Conservation (phyloP, 37 sponge, comb jelly and placozoan species). For the Theonella swinhoei region DNA sequence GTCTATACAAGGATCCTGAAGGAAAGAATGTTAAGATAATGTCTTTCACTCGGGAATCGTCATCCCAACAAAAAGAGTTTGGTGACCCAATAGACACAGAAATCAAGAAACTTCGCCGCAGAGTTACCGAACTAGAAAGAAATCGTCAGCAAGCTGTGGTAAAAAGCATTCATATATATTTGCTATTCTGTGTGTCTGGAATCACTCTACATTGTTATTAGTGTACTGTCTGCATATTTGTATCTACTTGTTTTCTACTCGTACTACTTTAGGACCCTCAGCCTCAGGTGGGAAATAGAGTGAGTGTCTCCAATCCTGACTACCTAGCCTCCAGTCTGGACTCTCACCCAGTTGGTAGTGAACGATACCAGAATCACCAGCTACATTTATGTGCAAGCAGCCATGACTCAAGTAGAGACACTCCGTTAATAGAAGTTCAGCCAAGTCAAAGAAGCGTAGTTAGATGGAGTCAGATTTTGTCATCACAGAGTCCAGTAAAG, state of each 20-base stretch:
- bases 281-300: background rate
- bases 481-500: background rate
- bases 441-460: background rate
- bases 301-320: background rate
- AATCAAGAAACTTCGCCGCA: background rate
- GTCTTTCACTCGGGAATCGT: background rate
- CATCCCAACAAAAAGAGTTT: background rate
- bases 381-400: background rate
- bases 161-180: no score
- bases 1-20: constrained; percentile 43
- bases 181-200: no score
- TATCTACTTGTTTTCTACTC: background rate
- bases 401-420: background rate
- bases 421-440: background rate
- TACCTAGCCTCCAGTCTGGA: background rate
- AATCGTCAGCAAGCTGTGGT: background rate
- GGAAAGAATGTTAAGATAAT: constrained; percentile 14
- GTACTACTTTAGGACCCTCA: background rate
- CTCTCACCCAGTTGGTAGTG: background rate
- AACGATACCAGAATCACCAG: background rate
- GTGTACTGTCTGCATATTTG: no score
- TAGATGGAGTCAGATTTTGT: background rate
- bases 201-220: no score
- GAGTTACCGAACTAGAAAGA: background rate
- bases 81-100: background rate